Percentiles rank a stretch among this genome's conserved stretches.
Evolutionary conservation across 2,113 vertebrate species (phyloP).

Genomic region (Theropithecus gelada): DNA sequence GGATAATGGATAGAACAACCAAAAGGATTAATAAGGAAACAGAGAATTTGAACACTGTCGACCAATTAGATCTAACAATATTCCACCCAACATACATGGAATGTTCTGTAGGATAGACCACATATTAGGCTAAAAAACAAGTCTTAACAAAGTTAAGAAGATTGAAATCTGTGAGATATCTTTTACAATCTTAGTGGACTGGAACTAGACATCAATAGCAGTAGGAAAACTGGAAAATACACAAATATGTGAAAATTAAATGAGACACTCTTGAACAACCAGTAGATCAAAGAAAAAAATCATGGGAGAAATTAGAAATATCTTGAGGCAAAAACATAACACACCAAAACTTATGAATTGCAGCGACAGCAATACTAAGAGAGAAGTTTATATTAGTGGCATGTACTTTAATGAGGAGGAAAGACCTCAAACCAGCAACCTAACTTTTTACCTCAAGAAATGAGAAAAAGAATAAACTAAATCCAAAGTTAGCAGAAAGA

Average conservation of each 20-base stretch:
- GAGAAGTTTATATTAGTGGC: not conserved
- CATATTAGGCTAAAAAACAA: not conserved
- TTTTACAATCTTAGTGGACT: not conserved
- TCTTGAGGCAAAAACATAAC: not conserved
- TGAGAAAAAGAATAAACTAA: not conserved
- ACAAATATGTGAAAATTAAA: not conserved
- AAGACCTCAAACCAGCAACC: not conserved
- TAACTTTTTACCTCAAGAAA: not conserved
- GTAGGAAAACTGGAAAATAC: not conserved
- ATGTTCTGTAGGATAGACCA: not conserved
- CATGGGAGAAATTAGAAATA: not conserved
- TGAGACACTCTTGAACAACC: not conserved
- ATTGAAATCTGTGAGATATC: not conserved
- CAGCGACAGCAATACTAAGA: not conserved
- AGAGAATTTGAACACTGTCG: not conserved
- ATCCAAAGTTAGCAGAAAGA: not conserved
- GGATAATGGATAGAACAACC: not conserved
- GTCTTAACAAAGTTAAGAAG: not conserved
- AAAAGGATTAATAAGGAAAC: not conserved
- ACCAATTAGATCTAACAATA: not conserved
- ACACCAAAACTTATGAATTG: not conserved
- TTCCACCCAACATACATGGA: not conserved
- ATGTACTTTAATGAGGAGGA: not conserved
- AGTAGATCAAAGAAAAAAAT: not conserved
- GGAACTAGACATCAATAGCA: not conserved